Conservation (phyloP, 2,888 invertebrate species). For the Oxytorus armatus region DNA sequence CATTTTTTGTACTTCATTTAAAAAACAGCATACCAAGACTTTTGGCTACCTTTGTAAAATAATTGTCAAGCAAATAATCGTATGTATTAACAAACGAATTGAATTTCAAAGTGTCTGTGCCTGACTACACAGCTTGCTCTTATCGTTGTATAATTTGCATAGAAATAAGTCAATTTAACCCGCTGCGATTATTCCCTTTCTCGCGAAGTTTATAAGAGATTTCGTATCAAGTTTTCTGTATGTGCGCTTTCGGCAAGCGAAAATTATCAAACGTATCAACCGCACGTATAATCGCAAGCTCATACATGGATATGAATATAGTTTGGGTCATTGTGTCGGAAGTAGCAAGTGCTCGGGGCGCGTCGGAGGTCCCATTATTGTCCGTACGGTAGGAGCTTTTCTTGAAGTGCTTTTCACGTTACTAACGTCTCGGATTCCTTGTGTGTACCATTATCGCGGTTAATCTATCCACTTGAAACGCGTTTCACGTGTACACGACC, state of each 20-base stretch:
- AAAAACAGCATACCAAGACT: no score
- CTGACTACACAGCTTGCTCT: slow-evolving; percentile 5
- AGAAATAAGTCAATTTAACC: slow-evolving; percentile 3
- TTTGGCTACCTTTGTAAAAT: no score
- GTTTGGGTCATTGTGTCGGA: no score
- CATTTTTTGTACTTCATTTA: no score
- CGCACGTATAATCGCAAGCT: neutral
- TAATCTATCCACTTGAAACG: slow-evolving; percentile 61
- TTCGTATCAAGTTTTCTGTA: slow-evolving; percentile 1
- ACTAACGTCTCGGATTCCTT: slow-evolving; percentile 47
- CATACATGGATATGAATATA: no score
- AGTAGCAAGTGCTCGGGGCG: neutral
- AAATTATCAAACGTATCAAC: neutral
- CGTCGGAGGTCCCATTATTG: slow-evolving; percentile 34
- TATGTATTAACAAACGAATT: no score
- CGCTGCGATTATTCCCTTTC: neutral
- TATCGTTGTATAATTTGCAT: slow-evolving; percentile 11
- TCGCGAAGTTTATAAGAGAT: neutral
- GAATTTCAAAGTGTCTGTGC: no score
- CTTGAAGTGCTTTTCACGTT: slow-evolving; percentile 52
- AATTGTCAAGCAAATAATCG: no score
- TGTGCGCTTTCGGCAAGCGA: neutral
- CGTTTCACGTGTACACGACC: slow-evolving; percentile 53
- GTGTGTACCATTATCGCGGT: slow-evolving; percentile 50
- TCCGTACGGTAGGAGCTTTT: slow-evolving; percentile 41